phyloP scores from a whole-genome alignment of 2,113 vertebrate species.

The Poeciliopsis turrubarensis region DNA sequence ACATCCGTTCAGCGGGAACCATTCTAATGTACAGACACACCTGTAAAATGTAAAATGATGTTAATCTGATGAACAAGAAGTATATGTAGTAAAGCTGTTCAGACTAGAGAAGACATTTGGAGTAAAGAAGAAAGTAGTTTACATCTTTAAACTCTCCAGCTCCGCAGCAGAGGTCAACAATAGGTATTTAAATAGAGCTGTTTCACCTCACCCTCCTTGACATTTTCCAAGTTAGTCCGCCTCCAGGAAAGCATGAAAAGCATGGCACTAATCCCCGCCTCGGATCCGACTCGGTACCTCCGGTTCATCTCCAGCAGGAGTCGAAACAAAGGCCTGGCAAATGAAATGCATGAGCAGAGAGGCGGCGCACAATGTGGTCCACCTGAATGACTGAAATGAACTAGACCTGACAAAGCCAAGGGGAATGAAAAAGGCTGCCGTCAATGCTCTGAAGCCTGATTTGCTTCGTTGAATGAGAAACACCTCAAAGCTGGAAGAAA shows the following conservation, averaged over 20 bases:
- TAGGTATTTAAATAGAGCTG: conserved; percentile 50
- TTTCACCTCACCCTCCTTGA: conserved; percentile 53
- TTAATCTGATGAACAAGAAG: background rate
- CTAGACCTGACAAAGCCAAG: conserved; percentile 63
- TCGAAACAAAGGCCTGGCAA: conserved; percentile 73
- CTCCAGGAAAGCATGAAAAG: conserved; percentile 61
- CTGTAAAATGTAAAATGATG: background rate
- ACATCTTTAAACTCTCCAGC: background rate
- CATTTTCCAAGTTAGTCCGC: conserved; percentile 60
- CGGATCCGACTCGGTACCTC: conserved; percentile 67
- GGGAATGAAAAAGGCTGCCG: conserved; percentile 56
- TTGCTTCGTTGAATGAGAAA: conserved; percentile 67
- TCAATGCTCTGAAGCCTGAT: conserved; percentile 60
- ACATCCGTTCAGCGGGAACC: no score
- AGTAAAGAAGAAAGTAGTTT: background rate
- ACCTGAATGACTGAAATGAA: conserved; percentile 75
- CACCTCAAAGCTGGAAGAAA: conserved; percentile 64
- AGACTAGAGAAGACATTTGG: background rate
- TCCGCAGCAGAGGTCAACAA: conserved; percentile 10
- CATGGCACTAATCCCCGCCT: conserved; percentile 67
- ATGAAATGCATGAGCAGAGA: conserved; percentile 72
- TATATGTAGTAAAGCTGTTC: background rate
- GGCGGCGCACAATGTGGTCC: conserved; percentile 56
- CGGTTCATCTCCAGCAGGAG: conserved; percentile 61
- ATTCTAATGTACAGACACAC: background rate